Evolutionary conservation across 2,113 vertebrate species (phyloP), one percentile per base, ranked within the genome.

Genomic region (Delphinapterus leucas): DNA sequence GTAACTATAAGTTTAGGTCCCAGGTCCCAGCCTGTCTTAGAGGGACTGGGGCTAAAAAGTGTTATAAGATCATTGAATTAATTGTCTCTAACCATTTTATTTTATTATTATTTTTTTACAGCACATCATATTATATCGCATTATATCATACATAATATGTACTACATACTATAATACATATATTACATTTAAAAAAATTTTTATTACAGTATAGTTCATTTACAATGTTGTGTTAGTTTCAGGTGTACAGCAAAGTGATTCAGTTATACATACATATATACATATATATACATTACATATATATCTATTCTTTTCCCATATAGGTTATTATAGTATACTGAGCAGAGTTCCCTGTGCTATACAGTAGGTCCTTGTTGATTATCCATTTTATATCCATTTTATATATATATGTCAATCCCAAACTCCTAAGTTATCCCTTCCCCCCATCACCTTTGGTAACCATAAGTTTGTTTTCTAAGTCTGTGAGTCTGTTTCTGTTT

Each of bases 41-140:
- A 31, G 26, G 28, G 17, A 47, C 14, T 63, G 36, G 49, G 10
- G 3, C 21, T 73, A 44, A 92, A 84, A 80, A 33, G 21, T 28
- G 13, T 53, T 71, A 31, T 36, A 38, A 73, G n/a, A 79, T 25
- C 31, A 33, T 4, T 58, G 33, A 67, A 60, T 77, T 36, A 21
- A 49, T 83, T 41, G 25, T 8, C 14, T 68, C 81, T 82, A 73
- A 60, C 73, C 53, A 63, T 61, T 88, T 92, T 53, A 92, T 49
- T 53, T 49, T 53, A 77, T 77, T 53, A 77, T 12, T 58, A 58
- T 58, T 21, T n/a, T 77, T 77, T 77, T 77, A 77, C 10, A 77
- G 47, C 74, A 61, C 23, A 77, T 21, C 74, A 77, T 53, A 20
- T 18, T 33, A 33, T 53, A 33, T 20, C 47, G 5, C 31, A 53